A percentile compares a stretch with the other conserved stretches of the same genome.
phyloP scores from a whole-genome alignment of 1,140 invertebrate genomes.

The Drosophila arizonae region DNA sequence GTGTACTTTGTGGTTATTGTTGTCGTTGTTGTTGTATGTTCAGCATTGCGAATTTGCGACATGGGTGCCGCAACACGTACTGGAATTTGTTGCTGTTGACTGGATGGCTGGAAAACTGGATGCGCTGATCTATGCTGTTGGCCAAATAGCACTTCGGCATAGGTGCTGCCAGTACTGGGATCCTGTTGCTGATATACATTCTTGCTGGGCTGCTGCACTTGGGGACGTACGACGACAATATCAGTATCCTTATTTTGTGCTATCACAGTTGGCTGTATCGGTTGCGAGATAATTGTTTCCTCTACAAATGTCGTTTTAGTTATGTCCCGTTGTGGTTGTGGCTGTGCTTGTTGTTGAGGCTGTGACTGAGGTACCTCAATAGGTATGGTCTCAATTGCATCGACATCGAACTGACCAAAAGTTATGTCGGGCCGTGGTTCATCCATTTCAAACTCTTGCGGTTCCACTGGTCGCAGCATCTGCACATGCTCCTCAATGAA shows the following conservation, averaged over 20 bases:
- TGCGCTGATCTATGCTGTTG: conserved; percentile 61
- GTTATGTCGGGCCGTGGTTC: conserved; percentile 77
- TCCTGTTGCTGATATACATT: conserved; percentile 45
- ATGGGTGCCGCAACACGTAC: conserved; percentile 74
- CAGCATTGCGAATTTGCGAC: conserved; percentile 48
- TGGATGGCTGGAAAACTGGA: conserved; percentile 85
- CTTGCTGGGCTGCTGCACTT: conserved; percentile 43
- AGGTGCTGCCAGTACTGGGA: conserved; percentile 69
- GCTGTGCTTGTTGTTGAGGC: conserved; percentile 6
- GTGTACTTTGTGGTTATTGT: conserved; percentile 30
- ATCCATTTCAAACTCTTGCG: conserved; percentile 69
- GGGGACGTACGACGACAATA: conserved; percentile 46
- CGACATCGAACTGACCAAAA: conserved; percentile 77
- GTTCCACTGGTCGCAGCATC: conserved; percentile 59
- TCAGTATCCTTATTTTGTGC: conserved; percentile 40
- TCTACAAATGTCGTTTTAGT: conserved; percentile 50
- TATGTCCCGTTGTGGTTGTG: conserved; percentile 18
- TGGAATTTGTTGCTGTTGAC: conserved; percentile 77
- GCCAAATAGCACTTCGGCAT: conserved; percentile 80
- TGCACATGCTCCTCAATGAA: conserved; percentile 67
- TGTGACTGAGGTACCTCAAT: conserved; percentile 23
- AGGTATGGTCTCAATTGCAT: conserved; percentile 77
- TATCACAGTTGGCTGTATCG: conserved; percentile 69
- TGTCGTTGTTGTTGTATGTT: conserved; percentile 30
- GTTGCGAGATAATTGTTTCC: conserved; percentile 41